Conservation (phyloP, 2,113 vertebrate species). For the Lophura nycthemera region DNA sequence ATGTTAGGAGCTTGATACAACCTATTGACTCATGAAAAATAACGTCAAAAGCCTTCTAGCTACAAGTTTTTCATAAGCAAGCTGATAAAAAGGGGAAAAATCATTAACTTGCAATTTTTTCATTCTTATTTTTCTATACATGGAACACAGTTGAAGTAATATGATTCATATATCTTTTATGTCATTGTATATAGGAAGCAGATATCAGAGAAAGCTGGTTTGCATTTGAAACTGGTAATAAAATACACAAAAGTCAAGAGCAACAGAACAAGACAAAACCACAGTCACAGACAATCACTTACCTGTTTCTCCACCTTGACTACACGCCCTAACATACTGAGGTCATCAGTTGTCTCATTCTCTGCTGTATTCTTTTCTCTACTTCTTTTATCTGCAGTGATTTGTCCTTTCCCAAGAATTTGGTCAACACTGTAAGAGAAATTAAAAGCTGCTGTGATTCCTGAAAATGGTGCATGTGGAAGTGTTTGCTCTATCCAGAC, state of each 20-base stretch:
- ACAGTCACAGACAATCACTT: slow-evolving; percentile 14
- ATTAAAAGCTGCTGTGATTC: slow-evolving; percentile 10
- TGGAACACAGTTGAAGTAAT: not conserved
- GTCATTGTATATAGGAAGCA: not conserved
- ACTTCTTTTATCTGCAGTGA: slow-evolving; percentile 93
- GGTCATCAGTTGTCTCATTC: slow-evolving; percentile 89
- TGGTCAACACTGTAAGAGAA: slow-evolving; percentile 90
- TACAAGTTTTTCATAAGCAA: not conserved
- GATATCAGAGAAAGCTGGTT: not conserved
- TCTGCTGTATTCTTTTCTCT: slow-evolving; percentile 92
- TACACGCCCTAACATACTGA: slow-evolving; percentile 96
- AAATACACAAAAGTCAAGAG: not conserved
- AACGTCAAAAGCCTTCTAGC: not conserved
- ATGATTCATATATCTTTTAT: not conserved
- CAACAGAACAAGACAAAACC: not conserved
- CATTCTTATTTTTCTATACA: not conserved
- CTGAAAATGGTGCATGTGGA: not conserved
- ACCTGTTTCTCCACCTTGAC: slow-evolving; percentile 99
- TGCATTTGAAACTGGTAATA: not conserved
- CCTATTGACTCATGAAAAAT: not conserved
- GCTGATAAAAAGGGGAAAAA: not conserved
- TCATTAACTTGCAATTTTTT: not conserved
- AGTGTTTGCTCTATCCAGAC: not conserved
- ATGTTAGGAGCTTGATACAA: not conserved
- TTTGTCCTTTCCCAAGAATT: slow-evolving; percentile 96